Percentiles rank a stretch among this genome's conserved stretches.
phyloP scores from a whole-genome alignment of 2,797 vertebrate species.

The Molossus molossus region DNA sequence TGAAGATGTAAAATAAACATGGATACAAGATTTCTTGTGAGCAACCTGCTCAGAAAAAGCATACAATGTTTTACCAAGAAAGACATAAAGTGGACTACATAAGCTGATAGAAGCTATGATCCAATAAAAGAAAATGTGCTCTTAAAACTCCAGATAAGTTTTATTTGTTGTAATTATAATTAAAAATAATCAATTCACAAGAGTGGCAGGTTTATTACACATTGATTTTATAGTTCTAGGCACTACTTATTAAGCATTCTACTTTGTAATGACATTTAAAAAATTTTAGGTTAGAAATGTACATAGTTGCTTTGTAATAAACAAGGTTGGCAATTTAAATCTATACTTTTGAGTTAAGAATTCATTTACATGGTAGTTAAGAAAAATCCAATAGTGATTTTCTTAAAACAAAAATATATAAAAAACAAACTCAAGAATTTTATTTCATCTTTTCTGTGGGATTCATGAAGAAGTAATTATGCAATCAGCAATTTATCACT shows the following conservation, averaged over 20 bases:
- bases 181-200: slow-evolving; percentile 63
- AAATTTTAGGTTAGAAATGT: slow-evolving; percentile 44
- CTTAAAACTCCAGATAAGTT: slow-evolving; percentile 55
- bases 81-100: not conserved
- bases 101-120: not conserved
- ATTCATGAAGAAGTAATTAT: slow-evolving; percentile 75
- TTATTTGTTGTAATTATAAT: slow-evolving; percentile 70
- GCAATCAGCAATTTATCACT: slow-evolving; percentile 78
- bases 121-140: slow-evolving; percentile 54
- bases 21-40: not conserved
- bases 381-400: slow-evolving; percentile 56
- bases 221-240: slow-evolving; percentile 56
- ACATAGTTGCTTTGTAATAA: slow-evolving; percentile 43
- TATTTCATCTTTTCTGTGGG: slow-evolving; percentile 58
- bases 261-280: slow-evolving; percentile 50
- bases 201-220: slow-evolving; percentile 57
- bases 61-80: not conserved
- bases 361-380: slow-evolving; percentile 55
- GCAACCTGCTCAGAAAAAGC: not conserved
- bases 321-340: slow-evolving; percentile 49
- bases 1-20: slow-evolving; percentile 52
- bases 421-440: slow-evolving; percentile 50
- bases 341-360: slow-evolving; percentile 47
- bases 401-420: slow-evolving; percentile 66
- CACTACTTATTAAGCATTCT: slow-evolving; percentile 26